Evolutionary conservation across 2,888 invertebrate genomes (phyloP), one percentile per base, ranked within the genome.

Genomic region (Rhimphoctona megacephalus): DNA sequence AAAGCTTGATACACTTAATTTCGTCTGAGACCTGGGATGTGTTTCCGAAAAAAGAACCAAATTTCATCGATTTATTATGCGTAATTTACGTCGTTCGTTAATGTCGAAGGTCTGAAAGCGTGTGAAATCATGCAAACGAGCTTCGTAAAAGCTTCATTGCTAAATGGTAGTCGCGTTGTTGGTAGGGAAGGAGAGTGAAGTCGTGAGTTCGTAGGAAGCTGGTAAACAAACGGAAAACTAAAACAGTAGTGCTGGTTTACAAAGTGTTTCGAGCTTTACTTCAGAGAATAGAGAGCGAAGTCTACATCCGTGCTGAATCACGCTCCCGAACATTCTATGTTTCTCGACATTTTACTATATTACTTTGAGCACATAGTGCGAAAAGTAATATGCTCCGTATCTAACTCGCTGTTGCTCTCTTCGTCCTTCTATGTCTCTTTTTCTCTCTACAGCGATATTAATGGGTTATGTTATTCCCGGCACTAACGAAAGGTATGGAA

Each of bases 381-480:
- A 74, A 39, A 57, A 73, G 81, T 69, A 54, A 81, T 80, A 78
- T 74, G 17, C 22, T 22, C 7, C 7, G 8, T 19, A 46, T 43
- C 66, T 57, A 70, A 74, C 64, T 64, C 52, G 9, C 17, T 61
- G 25, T 66, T 25, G 14, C 61, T 57, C 22, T 36, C 73, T 61
- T 39, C 22, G 33, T 66, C 30, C 39, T 49, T 70, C 73, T 57
- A 74, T 49, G 64, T 73, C 77, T 85, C 81, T 70, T 57, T 79
- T 78, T 52, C 70, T 80, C 33, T 87, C 83, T 87, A 84, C 87
- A 74, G 66, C 86, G 80, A 87, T 88, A 86, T 90, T 89, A 89
- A 90, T 89, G 88, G 86, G 36, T 79, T 74, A 88, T 86, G 87
- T 89, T 88, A 85, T 88, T 88, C 72, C 87, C 85, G 77, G 79